Evolutionary conservation across 2,113 vertebrate species (phyloP), one percentile per base, ranked within the genome.

Genomic region (Carlito syrichta): DNA sequence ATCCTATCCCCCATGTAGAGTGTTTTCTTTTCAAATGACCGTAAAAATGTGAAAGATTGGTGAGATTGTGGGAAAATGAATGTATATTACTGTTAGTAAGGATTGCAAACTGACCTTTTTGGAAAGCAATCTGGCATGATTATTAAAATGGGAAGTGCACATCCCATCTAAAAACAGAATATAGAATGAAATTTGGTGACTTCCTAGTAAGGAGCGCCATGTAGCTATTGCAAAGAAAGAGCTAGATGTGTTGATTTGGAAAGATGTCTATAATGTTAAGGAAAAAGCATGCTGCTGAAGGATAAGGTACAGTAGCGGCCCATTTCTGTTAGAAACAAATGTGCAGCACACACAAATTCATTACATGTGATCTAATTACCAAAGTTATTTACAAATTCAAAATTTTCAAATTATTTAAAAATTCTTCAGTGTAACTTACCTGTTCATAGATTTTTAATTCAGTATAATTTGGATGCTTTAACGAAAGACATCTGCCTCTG

Each of bases 171-270:
- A 86, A 62, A 48, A 45, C 38, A 27, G 58, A 56, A 69, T 58
- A 14, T 62, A 90, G 50, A 93, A 62, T 95, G 30, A 93, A 77
- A 45, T 95, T 93, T 90, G 68, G 20, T 86, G 56, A 89, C 35
- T 81, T 92, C 20, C 27, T 83, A 62, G 73, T 71, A 78, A 78
- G 38, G 35, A 56, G 23, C 50, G 84, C 30, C 30, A 43, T 56
- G 40, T 27, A 88, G 54, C n/a, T 84, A 25, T 95, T 78, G 60
- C 74, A 84, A 90, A 73, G 35, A 40, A 87, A 10, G 20, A 23
- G 1, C 22, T 89, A n/a, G 3, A 85, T 83, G 9, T 86, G 79
- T 60, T 66, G 38, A 68, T 86, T 78, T 85, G 35, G 50, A 86
- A 87, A 27, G 8, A 43, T 78, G 11, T 71, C 27, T 14, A 9